phyloP scores from a whole-genome alignment of 1,140 invertebrate genomes.

The Neuroterus valhalla region DNA sequence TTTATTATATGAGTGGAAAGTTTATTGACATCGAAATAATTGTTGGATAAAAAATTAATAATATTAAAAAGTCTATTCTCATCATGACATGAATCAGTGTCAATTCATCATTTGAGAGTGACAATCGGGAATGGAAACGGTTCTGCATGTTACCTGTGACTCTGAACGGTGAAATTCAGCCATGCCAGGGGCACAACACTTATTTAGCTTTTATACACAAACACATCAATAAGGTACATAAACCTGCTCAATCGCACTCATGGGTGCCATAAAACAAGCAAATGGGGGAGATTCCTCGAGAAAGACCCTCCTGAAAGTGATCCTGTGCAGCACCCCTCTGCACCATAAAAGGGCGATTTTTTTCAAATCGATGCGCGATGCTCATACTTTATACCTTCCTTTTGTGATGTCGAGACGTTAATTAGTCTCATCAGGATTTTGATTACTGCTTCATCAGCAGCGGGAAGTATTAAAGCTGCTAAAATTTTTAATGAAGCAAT shows the following conservation, averaged over 20 bases:
- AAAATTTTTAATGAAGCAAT: not conserved
- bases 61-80: too few relatives aligned
- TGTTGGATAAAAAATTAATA: too few relatives aligned
- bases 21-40: too few relatives aligned
- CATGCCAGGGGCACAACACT: conserved; percentile 6
- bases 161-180: not conserved
- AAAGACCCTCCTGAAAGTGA: conserved; percentile 24
- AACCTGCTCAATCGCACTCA: conserved; percentile 19
- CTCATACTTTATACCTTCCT: not conserved
- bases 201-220: conserved; percentile 23
- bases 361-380: conserved; percentile 27
- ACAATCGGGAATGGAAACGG: not conserved
- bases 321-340: not conserved
- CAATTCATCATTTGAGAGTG: too few relatives aligned
- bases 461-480: not conserved
- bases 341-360: conserved; percentile 1
- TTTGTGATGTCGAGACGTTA: not conserved
- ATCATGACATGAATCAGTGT: too few relatives aligned
- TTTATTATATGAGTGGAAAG: too few relatives aligned
- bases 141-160: not conserved
- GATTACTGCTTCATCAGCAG: not conserved
- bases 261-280: conserved; percentile 24
- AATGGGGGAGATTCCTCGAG: conserved; percentile 10
- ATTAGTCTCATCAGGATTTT: conserved; percentile 20
- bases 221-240: conserved; percentile 26